Evolutionary conservation across 2,797 vertebrate genomes (phyloP).

Genomic region (Chiloscyllium punctatum): DNA sequence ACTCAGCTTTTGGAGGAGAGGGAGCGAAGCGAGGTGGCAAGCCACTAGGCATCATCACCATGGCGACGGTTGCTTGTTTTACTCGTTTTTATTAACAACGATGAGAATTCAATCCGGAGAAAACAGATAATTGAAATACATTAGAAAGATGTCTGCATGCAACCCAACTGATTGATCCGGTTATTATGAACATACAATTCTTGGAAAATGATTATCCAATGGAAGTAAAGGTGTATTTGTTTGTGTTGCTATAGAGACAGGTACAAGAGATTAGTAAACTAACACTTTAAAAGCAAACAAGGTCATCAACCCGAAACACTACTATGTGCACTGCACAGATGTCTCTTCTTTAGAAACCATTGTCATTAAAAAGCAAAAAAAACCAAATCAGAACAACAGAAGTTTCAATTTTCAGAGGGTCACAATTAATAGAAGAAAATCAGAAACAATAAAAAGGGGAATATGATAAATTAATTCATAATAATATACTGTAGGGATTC

Average conservation of each 20-base stretch:
- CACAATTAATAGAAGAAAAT: background rate
- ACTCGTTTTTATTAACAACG: background rate
- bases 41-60: background rate
- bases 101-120: background rate
- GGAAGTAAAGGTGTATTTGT: background rate
- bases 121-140: background rate
- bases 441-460: background rate
- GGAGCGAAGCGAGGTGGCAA: background rate
- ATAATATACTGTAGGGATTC: no score
- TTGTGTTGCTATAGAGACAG: background rate
- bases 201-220: background rate
- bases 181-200: background rate
- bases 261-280: background rate
- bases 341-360: background rate
- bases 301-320: background rate
- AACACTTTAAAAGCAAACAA: background rate
- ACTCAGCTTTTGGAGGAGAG: constrained; percentile 35
- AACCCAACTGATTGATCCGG: background rate
- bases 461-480: background rate
- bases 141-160: background rate
- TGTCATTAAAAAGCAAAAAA: background rate
- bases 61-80: background rate
- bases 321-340: background rate
- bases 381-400: background rate
- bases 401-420: background rate